Base-by-base conservation (phyloP, 2,797 vertebrate species). In the Etheostoma perlongum region DNA sequence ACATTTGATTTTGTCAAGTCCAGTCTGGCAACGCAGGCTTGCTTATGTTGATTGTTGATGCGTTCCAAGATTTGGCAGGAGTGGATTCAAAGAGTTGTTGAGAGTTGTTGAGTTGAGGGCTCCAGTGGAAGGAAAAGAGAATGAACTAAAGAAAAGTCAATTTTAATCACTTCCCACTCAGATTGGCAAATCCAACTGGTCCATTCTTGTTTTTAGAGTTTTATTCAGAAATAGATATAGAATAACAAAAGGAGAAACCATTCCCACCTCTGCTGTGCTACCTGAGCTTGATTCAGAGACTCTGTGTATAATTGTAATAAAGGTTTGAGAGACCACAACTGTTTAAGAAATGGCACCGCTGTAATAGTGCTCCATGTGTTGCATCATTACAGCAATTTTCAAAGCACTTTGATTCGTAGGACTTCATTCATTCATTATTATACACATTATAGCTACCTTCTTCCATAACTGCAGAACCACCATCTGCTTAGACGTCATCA, bases 381-480 rank as follows among this genome's bases (percentile, higher is more conserved):
- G 70, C 61, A 65, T 78, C 33, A 82, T 83, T 79, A 85, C 48
- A 65, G 72, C 78, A 76, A 58, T 86, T 85, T 82, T 82, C 64
- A 62, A 79, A 79, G 55, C 64, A 60, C 58, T 79, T 80, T 15
- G 65, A 78, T 30, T 59, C 53, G 51, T 60, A 71, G 67, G 46
- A 66, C 82, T 82, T 86, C 2, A 5, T 23, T 23, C 21, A 23
- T 23, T 23, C 21, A 23, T 23, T 23, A 23, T 23, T 23, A 23
- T 23, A 23, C 30, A 30, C 30, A 30, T 30, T 30, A 30, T 30
- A 63, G 76, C 64, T 36, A 72, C 72, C 58, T 71, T 83, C 60
- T 59, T 82, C 72, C 55, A 48, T 84, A 73, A 83, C 66, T 73
- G 83, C 68, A 68, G 77, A 53, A 47, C 53, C 52, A 59, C 69